Evolutionary conservation across 1,140 invertebrate genomes (phyloP), one percentile per base, ranked within the genome.

Genomic region (Diorhabda elongata): DNA sequence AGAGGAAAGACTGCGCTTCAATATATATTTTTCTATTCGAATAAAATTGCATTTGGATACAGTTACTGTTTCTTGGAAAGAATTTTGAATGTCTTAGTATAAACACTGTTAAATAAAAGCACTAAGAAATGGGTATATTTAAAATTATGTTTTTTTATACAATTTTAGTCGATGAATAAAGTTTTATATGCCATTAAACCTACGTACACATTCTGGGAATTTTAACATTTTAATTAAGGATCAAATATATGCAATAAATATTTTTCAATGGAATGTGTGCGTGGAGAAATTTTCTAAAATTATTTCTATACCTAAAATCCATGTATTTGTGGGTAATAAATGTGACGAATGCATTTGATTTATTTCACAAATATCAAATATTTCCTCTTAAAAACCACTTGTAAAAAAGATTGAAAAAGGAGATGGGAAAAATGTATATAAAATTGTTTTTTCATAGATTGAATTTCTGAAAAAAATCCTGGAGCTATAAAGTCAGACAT

Each of bases 261-360:
- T 71, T 64, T 67, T 61, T 66, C 66, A 56, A 59, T 45, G 52
- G 69, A 68, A 71, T 63, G 61, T 69, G 69, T 71, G 61, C 63
- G 65, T 70, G 67, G 64, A n/a, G 7, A 44, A 70, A 45, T 67
- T 73, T 73, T 73, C 61, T 43, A 62, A 66, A 65, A 69, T 73
- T 73, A 73, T 73, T 73, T 73, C 69, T 73, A 64, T 62, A 68
- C 69, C 65, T 70, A 68, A 70, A 66, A 73, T 69, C 69, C 69
- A 73, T 73, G 72, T 73, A 73, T 71, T 69, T 73, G 69, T 73
- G 72, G 69, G 72, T 73, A 73, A 73, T 73, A 73, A 73, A 73
- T 73, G 72, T 73, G 69, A 73, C 71, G 64, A 73, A 63, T 70
- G 64, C 67, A 63, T 8, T 44, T 26, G 26, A 26, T 26, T 26